These are phyloP conservation scores for human (Homo sapiens) DNA, from an alignment of 2,113 vertebrate species.

Conservation along the genomic window GRCh38 chr3:24575001-24575500, in stretches of 20 bases:
- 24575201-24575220: background rate
- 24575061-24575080: background rate
- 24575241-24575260: accelerated
- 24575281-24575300: background rate
- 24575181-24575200: background rate
- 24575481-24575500: conserved; percentile 7
- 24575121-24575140: background rate
- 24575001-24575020: background rate
- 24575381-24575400: conserved; percentile 2
- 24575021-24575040: background rate
- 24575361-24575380: background rate
- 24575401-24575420: background rate
- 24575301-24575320: accelerated
- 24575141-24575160: background rate
- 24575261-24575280: too few relatives aligned
- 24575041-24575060: background rate
- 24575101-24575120: background rate
- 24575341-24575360: conserved; percentile 16
- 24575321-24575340: background rate
- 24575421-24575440: conserved; percentile 44
- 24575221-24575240: background rate
- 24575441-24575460: conserved; percentile 33
- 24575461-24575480: background rate
- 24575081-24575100: background rate
- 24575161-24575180: background rate